Evolutionary conservation across 2,797 vertebrate genomes (phyloP).

Genomic region (Siniperca undulata): DNA sequence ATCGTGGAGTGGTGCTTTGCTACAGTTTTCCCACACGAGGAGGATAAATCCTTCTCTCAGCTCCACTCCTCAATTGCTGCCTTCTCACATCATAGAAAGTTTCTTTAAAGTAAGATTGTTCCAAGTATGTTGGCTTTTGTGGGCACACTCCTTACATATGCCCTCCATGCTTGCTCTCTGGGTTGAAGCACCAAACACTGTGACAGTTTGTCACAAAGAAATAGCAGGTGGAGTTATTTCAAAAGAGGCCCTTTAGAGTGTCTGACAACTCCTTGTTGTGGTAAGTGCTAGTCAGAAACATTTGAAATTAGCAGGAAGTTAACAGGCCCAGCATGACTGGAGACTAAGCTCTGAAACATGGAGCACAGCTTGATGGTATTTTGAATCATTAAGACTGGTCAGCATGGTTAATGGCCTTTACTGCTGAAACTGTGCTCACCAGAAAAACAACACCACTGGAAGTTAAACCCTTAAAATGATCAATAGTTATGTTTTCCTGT

Average conservation of each 20-base stretch:
- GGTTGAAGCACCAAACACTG: neutral
- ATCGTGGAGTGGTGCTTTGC: slow-evolving; percentile 25
- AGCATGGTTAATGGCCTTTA: neutral
- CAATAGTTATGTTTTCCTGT: neutral
- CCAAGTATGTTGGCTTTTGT: neutral
- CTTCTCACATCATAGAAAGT: neutral
- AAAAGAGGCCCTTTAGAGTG: neutral
- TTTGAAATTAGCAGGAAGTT: slow-evolving; percentile 32
- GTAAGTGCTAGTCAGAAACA: slow-evolving; percentile 13
- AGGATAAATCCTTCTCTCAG: slow-evolving; percentile 17
- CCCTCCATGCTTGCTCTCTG: neutral
- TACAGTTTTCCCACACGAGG: slow-evolving; percentile 17
- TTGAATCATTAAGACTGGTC: neutral
- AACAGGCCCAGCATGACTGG: slow-evolving; percentile 22
- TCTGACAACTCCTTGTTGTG: slow-evolving; percentile 14
- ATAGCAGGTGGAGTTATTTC: slow-evolving; percentile 20
- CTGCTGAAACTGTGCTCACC: neutral
- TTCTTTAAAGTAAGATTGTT: neutral
- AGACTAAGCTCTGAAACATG: slow-evolving; percentile 21
- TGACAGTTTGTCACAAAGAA: slow-evolving; percentile 25
- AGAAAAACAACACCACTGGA: neutral
- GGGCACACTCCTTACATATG: neutral
- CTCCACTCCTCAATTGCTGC: slow-evolving; percentile 4
- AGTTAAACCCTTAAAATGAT: neutral
- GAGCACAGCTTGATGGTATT: slow-evolving; percentile 21